A percentile compares a stretch with the other conserved stretches of the same genome.
Conservation (phyloP, 1,140 invertebrate species). For the Wasmannia auropunctata region DNA sequence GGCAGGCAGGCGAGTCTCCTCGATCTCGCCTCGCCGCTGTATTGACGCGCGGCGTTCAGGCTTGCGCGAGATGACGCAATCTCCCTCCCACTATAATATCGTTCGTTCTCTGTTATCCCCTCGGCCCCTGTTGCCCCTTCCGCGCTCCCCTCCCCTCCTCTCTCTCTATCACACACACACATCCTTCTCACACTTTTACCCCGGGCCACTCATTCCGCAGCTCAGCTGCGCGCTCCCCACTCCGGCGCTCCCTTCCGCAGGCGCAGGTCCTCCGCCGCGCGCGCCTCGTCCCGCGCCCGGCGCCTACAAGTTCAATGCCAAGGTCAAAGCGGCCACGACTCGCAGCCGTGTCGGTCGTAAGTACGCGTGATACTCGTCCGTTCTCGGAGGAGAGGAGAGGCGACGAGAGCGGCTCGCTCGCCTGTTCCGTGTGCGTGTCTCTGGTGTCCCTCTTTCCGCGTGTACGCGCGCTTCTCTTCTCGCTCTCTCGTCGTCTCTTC, state of each 20-base stretch:
- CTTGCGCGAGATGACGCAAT: constrained; percentile 83
- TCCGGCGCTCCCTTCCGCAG: constrained; percentile 9
- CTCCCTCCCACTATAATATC: constrained; percentile 51
- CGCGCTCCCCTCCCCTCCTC: no score
- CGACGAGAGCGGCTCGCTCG: constrained; percentile 39
- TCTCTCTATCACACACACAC: no score
- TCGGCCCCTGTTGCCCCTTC: no score
- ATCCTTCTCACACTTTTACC: constrained; percentile 36
- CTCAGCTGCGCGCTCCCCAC: constrained; percentile 55
- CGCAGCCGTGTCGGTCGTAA: constrained; percentile 76
- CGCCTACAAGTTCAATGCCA: constrained; percentile 83
- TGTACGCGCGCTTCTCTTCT: not conserved
- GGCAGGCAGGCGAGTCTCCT: constrained; percentile 51
- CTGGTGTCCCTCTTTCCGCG: constrained; percentile 23
- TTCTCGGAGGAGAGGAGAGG: no score
- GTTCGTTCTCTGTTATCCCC: not conserved
- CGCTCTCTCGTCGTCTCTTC: no score
- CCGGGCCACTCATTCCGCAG: not conserved
- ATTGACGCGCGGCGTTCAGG: constrained; percentile 80
- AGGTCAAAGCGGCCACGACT: constrained; percentile 81
- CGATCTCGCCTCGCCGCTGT: constrained; percentile 69
- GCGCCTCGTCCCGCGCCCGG: constrained; percentile 54
- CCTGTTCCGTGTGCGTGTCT: constrained; percentile 9
- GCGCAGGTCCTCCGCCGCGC: constrained; percentile 52
- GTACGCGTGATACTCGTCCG: constrained; percentile 74